Conservation (phyloP, 2,113 vertebrate species). For the Oreochromis aureus region DNA sequence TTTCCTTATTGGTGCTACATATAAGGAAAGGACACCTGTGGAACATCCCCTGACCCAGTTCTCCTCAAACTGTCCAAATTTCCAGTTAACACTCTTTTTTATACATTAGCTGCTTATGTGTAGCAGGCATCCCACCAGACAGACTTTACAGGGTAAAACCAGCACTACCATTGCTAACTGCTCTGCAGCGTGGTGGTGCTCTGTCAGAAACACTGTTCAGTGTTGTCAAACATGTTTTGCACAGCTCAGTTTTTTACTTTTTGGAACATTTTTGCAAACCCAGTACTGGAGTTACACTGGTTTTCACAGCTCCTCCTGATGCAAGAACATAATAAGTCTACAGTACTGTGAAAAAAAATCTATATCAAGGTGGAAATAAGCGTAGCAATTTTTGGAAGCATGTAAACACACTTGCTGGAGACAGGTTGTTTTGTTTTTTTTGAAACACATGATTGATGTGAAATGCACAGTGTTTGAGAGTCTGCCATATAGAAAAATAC, state of each 20-base stretch:
- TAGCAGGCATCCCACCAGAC: background rate
- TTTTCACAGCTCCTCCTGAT: background rate
- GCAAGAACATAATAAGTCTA: background rate
- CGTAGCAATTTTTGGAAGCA: no score
- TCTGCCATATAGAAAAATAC: no score
- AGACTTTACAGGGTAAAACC: background rate
- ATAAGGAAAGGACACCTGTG: background rate
- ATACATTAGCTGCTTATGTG: no score
- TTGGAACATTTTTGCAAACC: background rate
- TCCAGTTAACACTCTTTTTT: background rate
- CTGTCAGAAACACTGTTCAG: background rate
- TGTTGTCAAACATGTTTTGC: background rate
- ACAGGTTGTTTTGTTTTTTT: no score
- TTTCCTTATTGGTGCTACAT: background rate
- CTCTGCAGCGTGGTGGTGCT: background rate
- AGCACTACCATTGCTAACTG: background rate
- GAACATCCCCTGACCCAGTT: background rate
- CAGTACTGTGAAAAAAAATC: background rate
- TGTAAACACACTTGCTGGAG: no score
- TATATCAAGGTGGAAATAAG: no score
- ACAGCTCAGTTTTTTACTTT: accelerated
- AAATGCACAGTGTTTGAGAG: no score
- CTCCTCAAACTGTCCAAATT: background rate
- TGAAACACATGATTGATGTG: no score
- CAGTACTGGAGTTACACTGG: background rate